Percentiles rank a stretch among this genome's conserved stretches.
phyloP scores from a whole-genome alignment of 1,140 invertebrate genomes.

The Euura saliciscinereae region DNA sequence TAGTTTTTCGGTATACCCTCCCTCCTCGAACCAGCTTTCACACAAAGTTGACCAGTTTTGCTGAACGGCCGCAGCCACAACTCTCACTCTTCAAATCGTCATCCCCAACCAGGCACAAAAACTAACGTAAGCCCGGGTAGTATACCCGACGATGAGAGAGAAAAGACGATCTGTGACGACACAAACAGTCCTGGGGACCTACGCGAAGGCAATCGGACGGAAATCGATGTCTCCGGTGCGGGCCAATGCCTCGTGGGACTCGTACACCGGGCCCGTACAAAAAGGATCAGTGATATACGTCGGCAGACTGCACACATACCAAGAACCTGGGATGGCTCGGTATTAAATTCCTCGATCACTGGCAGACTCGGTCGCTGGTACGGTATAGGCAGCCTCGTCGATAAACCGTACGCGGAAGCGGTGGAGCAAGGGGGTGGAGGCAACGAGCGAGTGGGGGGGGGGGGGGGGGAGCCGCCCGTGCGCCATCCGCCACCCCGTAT shows the following conservation, averaged over 20 bases:
- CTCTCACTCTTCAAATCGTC: too few relatives aligned
- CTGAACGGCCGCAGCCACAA: too few relatives aligned
- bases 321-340: background rate
- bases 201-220: background rate
- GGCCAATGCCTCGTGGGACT: background rate
- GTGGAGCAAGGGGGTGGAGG: background rate
- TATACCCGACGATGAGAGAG: too few relatives aligned
- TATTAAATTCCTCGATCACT: constrained; percentile 7
- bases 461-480: background rate
- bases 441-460: background rate
- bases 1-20: too few relatives aligned
- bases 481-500: constrained; percentile 2
- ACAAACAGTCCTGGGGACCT: background rate
- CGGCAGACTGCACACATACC: background rate
- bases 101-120: too few relatives aligned
- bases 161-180: background rate
- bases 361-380: background rate
- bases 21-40: too few relatives aligned
- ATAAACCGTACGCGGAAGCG: constrained; percentile 4
- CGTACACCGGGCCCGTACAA: background rate
- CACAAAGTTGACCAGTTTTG: too few relatives aligned
- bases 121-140: too few relatives aligned
- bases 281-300: background rate
- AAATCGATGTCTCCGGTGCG: background rate
- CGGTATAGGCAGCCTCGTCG: background rate